These are phyloP conservation scores for Anticlea derivata DNA, from an alignment of 2,888 invertebrate genomes.

Conservation along the genomic window DNA sequence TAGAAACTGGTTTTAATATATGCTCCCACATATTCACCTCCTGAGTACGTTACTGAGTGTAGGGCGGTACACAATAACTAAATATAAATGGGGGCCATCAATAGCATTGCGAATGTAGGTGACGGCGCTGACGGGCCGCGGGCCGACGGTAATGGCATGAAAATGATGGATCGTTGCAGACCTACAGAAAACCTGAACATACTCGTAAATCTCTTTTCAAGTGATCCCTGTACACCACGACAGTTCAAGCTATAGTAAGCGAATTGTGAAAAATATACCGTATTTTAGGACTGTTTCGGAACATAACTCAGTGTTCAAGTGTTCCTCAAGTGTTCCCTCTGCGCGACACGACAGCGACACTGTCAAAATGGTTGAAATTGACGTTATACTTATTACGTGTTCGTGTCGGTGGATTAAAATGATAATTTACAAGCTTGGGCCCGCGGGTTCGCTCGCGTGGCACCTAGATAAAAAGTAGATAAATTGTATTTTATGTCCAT, in stretches of 20 bases:
- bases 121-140: conserved; percentile 23
- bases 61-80: conserved; percentile 26
- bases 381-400: too few species aligned
- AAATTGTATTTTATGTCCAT: too few species aligned
- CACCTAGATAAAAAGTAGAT: too few species aligned
- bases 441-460: too few species aligned
- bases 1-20: too few species aligned
- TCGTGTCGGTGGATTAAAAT: too few species aligned
- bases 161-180: conserved; percentile 61
- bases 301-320: conserved; percentile 1
- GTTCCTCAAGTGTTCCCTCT: conserved; percentile 2
- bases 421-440: too few species aligned
- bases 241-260: conserved; percentile 8
- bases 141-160: conserved; percentile 60
- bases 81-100: conserved; percentile 36
- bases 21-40: too few species aligned
- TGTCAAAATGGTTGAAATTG: too few species aligned
- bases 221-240: conserved; percentile 18
- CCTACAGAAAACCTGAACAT: conserved; percentile 36
- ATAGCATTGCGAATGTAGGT: conserved; percentile 31
- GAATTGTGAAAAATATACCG: conserved; percentile 14
- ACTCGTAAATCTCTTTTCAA: conserved; percentile 29
- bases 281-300: neutral
- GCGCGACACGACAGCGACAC: neutral
- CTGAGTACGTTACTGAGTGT: conserved; percentile 2